Base-by-base conservation (phyloP, 2,113 vertebrate genomes). In the Burhinus oedicnemus region DNA sequence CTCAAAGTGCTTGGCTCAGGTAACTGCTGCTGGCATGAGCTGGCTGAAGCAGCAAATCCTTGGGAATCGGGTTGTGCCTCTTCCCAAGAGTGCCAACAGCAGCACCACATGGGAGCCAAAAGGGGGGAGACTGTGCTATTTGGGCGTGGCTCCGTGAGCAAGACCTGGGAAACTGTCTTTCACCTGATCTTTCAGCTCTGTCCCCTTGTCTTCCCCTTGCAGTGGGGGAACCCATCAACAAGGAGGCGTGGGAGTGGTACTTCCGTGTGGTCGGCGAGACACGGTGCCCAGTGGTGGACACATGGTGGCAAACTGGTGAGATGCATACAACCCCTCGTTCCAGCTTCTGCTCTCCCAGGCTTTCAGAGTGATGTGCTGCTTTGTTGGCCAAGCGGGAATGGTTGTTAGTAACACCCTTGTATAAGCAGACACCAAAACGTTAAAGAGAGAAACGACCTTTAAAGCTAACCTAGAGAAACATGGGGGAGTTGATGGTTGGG, bases 241-340 rank as follows among this genome's bases (percentile, higher is more conserved):
- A 97, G 0, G 99, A 99, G 90, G 99, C 99, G 0, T 99, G 99
- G 99, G 98, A 99, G 49, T 99, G 99, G 99, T 99, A 99, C 89
- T 98, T 99, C 96, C 95, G 49, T 0, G 98, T 99, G 70, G 99
- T 99, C 0, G 99, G 99, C 2, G 98, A 99, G 8, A 70, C 98
- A 93, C 98, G 96, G 34, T 99, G 99, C 79, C 98, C 99, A 4
- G 75, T 99, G 77, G 98, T 99, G 96, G 99, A 99, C 96, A 99
- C 99, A 1, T 99, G 99, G 99, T 99, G 99, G 99, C 99, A 99
- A 97, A 99, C 99, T 79, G 99, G 99, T 99, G 97, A 98, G 97
- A 87, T 72, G 26, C 0, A 1, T 62, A 30, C 1, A 15, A 44
- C 19, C 32, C 15, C 11, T 69, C 3, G 1, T 36, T 83, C 47